phyloP scores from a whole-genome alignment of 2,797 vertebrate genomes.

The Parauchenoglanis punctatus region DNA sequence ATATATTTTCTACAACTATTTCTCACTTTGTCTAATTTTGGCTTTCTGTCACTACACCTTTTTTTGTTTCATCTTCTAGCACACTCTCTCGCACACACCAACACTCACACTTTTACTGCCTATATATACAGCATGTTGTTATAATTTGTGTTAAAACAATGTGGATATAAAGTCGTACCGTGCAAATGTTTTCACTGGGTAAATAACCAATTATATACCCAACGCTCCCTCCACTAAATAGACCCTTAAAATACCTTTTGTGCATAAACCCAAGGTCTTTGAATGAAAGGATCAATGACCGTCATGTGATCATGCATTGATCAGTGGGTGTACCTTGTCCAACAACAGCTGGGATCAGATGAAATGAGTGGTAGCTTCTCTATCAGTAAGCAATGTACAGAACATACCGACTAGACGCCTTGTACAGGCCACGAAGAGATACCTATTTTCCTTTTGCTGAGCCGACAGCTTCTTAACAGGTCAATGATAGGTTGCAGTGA shows the following conservation, averaged over 20 bases:
- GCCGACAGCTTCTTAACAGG: neutral
- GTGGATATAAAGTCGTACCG: neutral
- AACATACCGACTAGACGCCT: neutral
- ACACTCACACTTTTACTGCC: neutral
- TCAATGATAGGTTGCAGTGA: neutral
- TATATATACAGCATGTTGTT: neutral
- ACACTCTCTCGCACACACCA: neutral
- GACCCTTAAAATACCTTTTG: neutral
- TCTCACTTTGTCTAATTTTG: neutral
- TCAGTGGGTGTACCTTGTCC: slow-evolving; percentile 47
- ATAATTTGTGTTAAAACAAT: neutral
- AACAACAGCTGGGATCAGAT: slow-evolving; percentile 1
- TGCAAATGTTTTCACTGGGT: neutral
- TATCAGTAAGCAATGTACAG: slow-evolving; percentile 8
- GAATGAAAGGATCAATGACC: slow-evolving; percentile 48
- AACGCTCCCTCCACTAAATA: neutral
- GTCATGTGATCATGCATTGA: slow-evolving; percentile 40
- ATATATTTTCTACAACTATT: neutral
- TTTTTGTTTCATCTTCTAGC: neutral
- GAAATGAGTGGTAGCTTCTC: slow-evolving; percentile 20
- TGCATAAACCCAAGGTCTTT: slow-evolving; percentile 17
- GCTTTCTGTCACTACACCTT: neutral
- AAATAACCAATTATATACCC: neutral
- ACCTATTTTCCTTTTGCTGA: neutral
- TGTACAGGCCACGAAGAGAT: neutral